These are phyloP conservation scores for Oryctes rhinoceros DNA, from an alignment of 1,140 invertebrate species.

Conservation along the genomic window DNA sequence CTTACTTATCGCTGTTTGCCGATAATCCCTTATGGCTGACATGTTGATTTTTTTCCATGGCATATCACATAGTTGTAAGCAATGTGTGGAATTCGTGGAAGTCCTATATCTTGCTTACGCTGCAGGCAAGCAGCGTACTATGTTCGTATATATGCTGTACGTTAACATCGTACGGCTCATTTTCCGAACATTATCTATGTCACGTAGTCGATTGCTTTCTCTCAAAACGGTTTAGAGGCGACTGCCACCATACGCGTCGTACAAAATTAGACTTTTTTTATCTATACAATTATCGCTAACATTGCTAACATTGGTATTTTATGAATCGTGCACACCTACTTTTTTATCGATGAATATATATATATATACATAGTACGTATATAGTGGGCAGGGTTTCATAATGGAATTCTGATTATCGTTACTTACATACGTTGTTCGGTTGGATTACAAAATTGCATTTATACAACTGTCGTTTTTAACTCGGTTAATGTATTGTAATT, in stretches of 20 bases:
- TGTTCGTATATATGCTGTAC: neutral
- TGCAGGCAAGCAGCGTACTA: neutral
- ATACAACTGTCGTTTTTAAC: no score
- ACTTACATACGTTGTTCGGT: no score
- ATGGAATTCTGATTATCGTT: no score
- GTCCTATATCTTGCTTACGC: conserved; percentile 4
- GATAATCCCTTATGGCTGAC: conserved; percentile 31
- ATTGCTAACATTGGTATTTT: no score
- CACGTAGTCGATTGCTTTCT: conserved; percentile 2
- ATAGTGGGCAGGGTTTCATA: no score
- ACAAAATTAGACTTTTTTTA: neutral
- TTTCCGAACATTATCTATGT: conserved; percentile 9
- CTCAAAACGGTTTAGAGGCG: neutral
- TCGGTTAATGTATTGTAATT: no score
- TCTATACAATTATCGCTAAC: neutral
- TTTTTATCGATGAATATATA: no score
- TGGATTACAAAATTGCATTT: no score
- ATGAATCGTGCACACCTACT: no score
- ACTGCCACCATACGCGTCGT: neutral
- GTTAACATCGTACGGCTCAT: neutral
- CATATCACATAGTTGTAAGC: neutral
- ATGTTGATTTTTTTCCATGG: neutral
- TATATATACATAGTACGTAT: no score
- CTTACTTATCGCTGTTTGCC: neutral
- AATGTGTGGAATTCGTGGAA: conserved; percentile 11